Evolutionary conservation across 2,888 invertebrate species (phyloP).

Genomic region (Morpho achilles): DNA sequence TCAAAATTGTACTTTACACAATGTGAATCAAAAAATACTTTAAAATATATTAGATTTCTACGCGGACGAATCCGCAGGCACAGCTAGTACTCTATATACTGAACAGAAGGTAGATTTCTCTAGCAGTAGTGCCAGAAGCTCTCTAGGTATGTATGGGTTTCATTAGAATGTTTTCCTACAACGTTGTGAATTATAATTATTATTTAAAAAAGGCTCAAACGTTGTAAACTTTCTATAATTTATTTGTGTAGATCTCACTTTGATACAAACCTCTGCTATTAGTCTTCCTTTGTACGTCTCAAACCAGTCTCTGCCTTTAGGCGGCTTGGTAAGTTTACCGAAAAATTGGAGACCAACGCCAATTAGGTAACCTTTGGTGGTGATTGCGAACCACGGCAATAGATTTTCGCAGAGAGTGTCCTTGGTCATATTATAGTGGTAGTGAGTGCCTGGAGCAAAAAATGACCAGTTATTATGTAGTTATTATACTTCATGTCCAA

Average conservation of each 20-base stretch:
- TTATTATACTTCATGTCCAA: too few relatives aligned
- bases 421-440: conserved; percentile 54
- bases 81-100: too few relatives aligned
- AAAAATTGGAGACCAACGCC: conserved; percentile 56
- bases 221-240: background rate
- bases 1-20: too few relatives aligned
- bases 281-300: conserved; percentile 37
- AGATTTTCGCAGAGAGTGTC: conserved; percentile 47
- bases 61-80: too few relatives aligned
- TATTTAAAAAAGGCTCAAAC: background rate
- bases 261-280: conserved; percentile 29
- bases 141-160: too few relatives aligned
- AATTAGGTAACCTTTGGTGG: conserved; percentile 46
- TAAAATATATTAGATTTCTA: too few relatives aligned
- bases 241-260: background rate
- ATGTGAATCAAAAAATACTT: too few relatives aligned
- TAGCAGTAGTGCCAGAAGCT: too few relatives aligned
- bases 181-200: too few relatives aligned
- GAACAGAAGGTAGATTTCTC: too few relatives aligned
- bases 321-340: conserved; percentile 38
- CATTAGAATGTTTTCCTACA: too few relatives aligned
- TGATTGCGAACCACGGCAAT: conserved; percentile 57
- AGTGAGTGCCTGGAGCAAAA: conserved; percentile 48
- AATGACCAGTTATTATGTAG: too few relatives aligned
- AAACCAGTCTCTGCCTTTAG: conserved; percentile 44